Conservation (phyloP, 2,888 invertebrate species). For the Tenthredo livida region DNA sequence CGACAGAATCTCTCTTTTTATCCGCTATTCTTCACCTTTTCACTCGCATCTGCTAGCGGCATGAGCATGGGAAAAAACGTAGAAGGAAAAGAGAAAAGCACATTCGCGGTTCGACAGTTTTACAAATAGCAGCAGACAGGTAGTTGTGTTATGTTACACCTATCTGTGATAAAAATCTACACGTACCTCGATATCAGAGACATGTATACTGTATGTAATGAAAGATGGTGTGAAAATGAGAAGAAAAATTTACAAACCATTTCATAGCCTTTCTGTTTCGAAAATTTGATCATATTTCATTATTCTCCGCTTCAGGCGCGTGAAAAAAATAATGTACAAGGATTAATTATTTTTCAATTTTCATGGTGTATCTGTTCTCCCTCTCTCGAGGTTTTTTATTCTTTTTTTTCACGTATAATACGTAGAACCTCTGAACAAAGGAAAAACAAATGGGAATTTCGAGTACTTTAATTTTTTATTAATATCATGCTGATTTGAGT, state of each 20-base stretch:
- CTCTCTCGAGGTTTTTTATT: neutral
- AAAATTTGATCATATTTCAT: neutral
- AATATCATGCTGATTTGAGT: too few relatives aligned
- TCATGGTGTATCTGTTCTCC: neutral
- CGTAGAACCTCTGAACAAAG: neutral
- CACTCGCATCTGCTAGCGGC: neutral
- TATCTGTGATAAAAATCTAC: neutral
- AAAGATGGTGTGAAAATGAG: neutral
- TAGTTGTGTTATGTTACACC: neutral
- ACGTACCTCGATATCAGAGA: neutral
- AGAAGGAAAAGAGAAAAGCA: neutral
- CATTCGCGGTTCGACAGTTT: slow-evolving; percentile 1
- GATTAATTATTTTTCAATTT: neutral
- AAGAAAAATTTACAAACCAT: neutral
- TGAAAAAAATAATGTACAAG: neutral
- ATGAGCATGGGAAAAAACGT: neutral
- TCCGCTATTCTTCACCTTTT: neutral
- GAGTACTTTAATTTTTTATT: too few relatives aligned
- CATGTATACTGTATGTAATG: neutral
- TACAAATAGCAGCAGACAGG: neutral
- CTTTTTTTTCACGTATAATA: neutral
- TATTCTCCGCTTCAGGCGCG: neutral
- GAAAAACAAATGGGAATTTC: neutral
- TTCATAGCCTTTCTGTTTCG: neutral
- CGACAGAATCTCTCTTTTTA: slow-evolving; percentile 14